Conservation (phyloP, 1,140 invertebrate genomes). For the Lasaia peninsularis region DNA sequence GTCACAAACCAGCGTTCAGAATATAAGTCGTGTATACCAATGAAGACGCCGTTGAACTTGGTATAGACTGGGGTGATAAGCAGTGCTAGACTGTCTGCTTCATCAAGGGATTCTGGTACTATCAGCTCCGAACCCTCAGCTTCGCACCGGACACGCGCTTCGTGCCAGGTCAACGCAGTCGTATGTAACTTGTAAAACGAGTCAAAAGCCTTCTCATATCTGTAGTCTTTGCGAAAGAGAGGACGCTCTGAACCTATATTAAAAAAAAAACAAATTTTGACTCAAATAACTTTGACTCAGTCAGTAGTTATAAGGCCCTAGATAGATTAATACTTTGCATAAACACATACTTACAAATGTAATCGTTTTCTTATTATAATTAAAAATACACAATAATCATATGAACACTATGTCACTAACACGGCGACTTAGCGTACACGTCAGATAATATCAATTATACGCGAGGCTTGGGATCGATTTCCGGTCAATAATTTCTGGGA, state of each 20-base stretch:
- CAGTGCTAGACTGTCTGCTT: constrained; percentile 45
- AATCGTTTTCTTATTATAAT: too few species aligned
- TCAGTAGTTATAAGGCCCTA: too few species aligned
- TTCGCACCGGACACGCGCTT: constrained; percentile 47
- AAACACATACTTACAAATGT: too few species aligned
- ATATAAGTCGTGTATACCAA: constrained; percentile 51
- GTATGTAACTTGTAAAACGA: constrained; percentile 60
- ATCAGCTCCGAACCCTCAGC: constrained; percentile 50
- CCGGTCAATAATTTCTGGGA: too few species aligned
- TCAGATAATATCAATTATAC: too few species aligned
- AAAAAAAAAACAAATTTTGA: not conserved
- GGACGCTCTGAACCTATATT: constrained; percentile 38
- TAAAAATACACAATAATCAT: too few species aligned
- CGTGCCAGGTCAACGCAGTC: constrained; percentile 38
- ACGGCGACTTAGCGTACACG: too few species aligned
- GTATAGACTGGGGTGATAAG: constrained; percentile 36
- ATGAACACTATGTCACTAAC: too few species aligned
- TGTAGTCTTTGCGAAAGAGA: constrained; percentile 42
- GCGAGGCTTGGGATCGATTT: too few species aligned
- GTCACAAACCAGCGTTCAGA: constrained; percentile 45
- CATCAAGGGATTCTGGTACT: constrained; percentile 45
- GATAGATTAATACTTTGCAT: too few species aligned
- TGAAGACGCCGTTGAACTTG: constrained; percentile 37
- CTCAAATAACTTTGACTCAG: too few species aligned
- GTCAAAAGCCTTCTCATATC: constrained; percentile 46